phyloP scores from a whole-genome alignment of 2,888 invertebrate species.

The Proisotoma minuta region DNA sequence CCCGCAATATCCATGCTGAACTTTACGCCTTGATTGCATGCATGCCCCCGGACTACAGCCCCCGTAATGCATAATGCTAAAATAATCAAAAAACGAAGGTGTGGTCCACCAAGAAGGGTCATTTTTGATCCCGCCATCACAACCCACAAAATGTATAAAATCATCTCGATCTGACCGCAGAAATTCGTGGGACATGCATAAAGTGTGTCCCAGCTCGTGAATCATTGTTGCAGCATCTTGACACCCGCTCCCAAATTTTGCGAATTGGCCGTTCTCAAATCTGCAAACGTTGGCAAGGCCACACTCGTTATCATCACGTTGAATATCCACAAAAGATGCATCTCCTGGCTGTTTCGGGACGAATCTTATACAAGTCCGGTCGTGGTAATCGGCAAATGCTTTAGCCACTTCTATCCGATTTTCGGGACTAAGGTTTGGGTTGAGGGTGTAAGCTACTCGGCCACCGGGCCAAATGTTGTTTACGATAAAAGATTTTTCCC shows the following conservation, averaged over 20 bases:
- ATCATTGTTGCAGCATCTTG: not conserved
- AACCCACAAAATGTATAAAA: not conserved
- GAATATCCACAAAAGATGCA: not conserved
- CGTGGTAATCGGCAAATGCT: not conserved
- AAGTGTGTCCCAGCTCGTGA: conserved; percentile 2
- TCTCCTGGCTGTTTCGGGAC: not conserved
- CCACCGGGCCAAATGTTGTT: not conserved
- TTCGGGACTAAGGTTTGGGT: not conserved
- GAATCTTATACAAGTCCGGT: not conserved
- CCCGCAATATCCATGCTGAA: not conserved
- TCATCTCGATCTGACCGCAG: not conserved
- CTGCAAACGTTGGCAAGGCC: not conserved
- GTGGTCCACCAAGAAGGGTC: not conserved
- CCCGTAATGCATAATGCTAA: not conserved
- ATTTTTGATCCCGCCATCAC: not conserved
- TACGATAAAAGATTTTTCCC: not conserved
- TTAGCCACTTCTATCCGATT: not conserved
- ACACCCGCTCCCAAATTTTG: not conserved
- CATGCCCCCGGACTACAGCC: not conserved
- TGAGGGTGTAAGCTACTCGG: not conserved
- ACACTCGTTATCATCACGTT: not conserved
- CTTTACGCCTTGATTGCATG: not conserved
- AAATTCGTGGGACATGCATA: conserved; percentile 3
- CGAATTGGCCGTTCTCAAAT: not conserved
- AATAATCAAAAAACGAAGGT: not conserved